These are phyloP conservation scores for Gallirallus australis DNA, from an alignment of 2,797 vertebrate genomes.

Conservation along the genomic window DNA sequence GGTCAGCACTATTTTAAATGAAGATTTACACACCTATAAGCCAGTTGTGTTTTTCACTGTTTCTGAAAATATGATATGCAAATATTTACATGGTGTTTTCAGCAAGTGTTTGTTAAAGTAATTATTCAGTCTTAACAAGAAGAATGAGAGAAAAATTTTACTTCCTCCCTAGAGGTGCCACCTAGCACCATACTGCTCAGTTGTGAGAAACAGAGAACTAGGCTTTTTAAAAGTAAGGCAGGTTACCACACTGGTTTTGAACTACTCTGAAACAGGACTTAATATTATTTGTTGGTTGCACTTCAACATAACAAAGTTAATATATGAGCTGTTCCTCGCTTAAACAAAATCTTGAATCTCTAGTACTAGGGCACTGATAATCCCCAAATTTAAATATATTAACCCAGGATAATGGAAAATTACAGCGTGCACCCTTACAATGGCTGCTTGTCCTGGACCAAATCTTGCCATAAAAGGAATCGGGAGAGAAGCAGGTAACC, in stretches of 20 bases:
- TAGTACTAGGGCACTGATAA: background rate
- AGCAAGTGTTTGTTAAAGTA: background rate
- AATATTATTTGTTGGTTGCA: background rate
- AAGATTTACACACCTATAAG: background rate
- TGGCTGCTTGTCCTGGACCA: accelerated
- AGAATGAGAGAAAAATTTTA: background rate
- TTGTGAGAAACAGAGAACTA: background rate
- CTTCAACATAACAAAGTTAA: background rate
- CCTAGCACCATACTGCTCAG: background rate
- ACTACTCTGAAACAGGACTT: background rate
- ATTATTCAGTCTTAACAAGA: background rate
- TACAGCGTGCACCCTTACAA: background rate
- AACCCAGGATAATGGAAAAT: background rate
- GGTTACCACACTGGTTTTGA: background rate
- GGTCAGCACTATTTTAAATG: background rate
- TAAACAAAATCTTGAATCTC: background rate
- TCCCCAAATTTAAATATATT: background rate
- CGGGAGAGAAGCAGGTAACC: background rate
- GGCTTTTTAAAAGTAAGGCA: background rate
- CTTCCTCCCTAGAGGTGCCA: background rate
- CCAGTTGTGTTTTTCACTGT: background rate
- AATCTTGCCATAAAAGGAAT: background rate
- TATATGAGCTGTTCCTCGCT: background rate
- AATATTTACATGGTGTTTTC: background rate
- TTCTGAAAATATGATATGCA: background rate